Percentiles rank a stretch among this genome's conserved stretches.
These are phyloP conservation scores for Eptatretus atami DNA, from an alignment of 2,797 vertebrate species.

Conservation along the genomic window DNA sequence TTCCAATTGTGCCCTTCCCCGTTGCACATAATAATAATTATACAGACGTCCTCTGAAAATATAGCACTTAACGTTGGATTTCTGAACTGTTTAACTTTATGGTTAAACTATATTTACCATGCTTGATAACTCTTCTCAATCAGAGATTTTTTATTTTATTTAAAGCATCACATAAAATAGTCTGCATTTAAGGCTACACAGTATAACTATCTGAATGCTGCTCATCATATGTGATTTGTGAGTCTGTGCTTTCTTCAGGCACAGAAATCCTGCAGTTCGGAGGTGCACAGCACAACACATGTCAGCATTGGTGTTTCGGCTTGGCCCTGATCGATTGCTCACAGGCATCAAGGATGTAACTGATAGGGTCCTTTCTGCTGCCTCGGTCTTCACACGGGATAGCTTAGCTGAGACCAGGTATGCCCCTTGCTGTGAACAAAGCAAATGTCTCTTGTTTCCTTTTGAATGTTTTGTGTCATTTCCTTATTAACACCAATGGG, in stretches of 20 bases:
- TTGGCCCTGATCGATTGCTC: conserved; percentile 34
- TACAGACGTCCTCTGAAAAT: too few relatives aligned
- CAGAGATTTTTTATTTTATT: too few relatives aligned
- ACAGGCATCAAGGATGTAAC: conserved; percentile 27
- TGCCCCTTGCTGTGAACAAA: conserved; percentile 7
- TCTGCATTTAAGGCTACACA: not conserved
- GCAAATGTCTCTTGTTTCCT: not conserved
- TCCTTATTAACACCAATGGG: too few relatives aligned
- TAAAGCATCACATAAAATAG: not conserved
- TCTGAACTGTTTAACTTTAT: too few relatives aligned
- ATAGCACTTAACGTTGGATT: too few relatives aligned
- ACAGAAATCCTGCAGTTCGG: conserved; percentile 41
- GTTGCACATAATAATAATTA: too few relatives aligned
- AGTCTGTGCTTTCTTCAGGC: conserved; percentile 15
- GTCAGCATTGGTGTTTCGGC: conserved; percentile 23
- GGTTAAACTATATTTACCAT: too few relatives aligned
- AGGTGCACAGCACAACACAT: conserved; percentile 52
- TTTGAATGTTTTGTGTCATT: too few relatives aligned
- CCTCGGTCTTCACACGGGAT: conserved; percentile 41
- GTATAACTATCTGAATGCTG: not conserved
- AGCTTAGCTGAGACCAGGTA: conserved; percentile 59
- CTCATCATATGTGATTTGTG: not conserved
- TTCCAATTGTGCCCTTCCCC: too few relatives aligned
- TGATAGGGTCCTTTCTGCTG: conserved; percentile 33
- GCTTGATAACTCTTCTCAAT: too few relatives aligned